phyloP scores from a whole-genome alignment of 2,797 vertebrate genomes.

The Leuciscus waleckii region DNA sequence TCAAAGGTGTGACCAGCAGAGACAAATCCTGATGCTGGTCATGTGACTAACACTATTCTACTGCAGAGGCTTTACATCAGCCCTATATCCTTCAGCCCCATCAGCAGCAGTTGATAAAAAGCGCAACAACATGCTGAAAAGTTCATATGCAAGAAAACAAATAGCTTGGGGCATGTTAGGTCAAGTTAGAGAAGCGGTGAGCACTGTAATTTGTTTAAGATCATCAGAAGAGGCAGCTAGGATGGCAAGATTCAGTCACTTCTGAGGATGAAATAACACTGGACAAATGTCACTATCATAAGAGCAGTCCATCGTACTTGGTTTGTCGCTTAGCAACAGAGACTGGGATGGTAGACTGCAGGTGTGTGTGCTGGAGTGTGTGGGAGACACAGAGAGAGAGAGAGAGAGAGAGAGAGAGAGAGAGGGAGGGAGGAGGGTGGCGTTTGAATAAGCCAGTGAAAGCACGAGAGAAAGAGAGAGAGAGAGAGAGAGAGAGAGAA shows the following conservation, averaged over 20 bases:
- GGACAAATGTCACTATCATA: slow-evolving; percentile 80
- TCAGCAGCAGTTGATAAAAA: neutral
- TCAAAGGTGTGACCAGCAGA: slow-evolving; percentile 70
- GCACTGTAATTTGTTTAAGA: slow-evolving; percentile 11
- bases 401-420: slow-evolving; percentile 24
- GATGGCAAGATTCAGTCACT: slow-evolving; percentile 41
- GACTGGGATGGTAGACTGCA: slow-evolving; percentile 82
- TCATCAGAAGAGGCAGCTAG: slow-evolving; percentile 9
- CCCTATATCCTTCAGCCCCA: slow-evolving; percentile 22
- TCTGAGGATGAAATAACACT: slow-evolving; percentile 70
- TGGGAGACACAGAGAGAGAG: slow-evolving; percentile 55
- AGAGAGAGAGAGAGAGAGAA: slow-evolving; percentile 50
- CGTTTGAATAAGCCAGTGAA: slow-evolving; percentile 32
- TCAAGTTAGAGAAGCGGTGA: neutral
- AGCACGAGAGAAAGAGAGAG: slow-evolving; percentile 27
- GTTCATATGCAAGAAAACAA: slow-evolving; percentile 3
- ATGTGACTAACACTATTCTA: slow-evolving; percentile 52
- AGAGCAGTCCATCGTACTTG: slow-evolving; percentile 78
- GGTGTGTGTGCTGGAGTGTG: slow-evolving; percentile 72
- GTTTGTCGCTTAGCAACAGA: slow-evolving; percentile 85
- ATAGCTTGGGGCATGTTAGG: neutral
- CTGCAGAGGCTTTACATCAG: slow-evolving; percentile 17
- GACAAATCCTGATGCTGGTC: slow-evolving; percentile 62
- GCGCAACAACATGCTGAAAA: neutral
- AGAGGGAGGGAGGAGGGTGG: neutral